phyloP scores from a whole-genome alignment of 2,113 vertebrate genomes.

The Gopherus evgoodei region DNA sequence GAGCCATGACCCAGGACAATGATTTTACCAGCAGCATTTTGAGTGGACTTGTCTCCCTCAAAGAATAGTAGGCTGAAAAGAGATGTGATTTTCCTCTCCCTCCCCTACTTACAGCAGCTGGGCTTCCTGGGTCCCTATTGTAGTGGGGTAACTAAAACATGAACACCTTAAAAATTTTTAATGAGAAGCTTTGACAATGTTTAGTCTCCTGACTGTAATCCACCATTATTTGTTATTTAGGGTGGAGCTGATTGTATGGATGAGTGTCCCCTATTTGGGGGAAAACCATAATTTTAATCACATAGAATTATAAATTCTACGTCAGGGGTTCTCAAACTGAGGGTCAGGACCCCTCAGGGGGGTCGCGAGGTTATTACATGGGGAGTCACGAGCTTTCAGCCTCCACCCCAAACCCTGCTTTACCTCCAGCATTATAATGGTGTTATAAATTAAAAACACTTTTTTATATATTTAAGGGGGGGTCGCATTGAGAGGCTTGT shows the following conservation, averaged over 20 bases:
- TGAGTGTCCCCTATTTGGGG: not conserved
- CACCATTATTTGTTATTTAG: not conserved
- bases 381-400: no score
- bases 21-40: not conserved
- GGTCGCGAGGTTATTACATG: no score
- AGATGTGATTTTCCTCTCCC: not conserved
- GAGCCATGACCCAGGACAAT: not conserved
- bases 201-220: not conserved
- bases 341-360: no score
- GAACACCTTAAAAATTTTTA: not conserved
- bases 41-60: not conserved
- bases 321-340: no score
- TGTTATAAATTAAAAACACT: no score
- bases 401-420: no score
- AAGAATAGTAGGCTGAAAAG: not conserved
- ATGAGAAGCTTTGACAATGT: not conserved
- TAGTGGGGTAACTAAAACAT: not conserved
- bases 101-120: not conserved
- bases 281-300: not conserved
- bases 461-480: no score
- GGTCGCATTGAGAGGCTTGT: no score
- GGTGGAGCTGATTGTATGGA: not conserved
- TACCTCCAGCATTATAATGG: no score
- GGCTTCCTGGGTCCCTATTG: not conserved
- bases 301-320: not conserved